phyloP scores from a whole-genome alignment of 2,113 vertebrate species.

The Dipodomys stephensi region DNA sequence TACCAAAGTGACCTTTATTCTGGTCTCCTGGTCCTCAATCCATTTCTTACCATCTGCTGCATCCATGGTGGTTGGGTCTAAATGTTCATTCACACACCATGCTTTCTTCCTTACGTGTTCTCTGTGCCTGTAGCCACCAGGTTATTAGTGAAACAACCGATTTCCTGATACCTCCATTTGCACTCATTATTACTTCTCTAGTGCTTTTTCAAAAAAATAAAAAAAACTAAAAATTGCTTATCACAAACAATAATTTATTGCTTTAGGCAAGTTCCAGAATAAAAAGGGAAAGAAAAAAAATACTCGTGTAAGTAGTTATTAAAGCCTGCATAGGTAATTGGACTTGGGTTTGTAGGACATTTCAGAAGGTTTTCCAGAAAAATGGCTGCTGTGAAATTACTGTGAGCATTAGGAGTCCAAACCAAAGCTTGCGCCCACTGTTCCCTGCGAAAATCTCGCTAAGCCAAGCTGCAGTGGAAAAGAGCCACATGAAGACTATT shows the following conservation, averaged over 20 bases:
- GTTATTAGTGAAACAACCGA: conserved; percentile 26
- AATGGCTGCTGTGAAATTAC: conserved; percentile 80
- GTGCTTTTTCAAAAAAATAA: conserved; percentile 50
- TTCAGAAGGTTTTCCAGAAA: conserved; percentile 82
- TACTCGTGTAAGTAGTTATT: conserved; percentile 74
- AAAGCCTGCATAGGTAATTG: conserved; percentile 79
- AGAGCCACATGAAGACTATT: conserved; percentile 49
- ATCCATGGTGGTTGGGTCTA: neutral
- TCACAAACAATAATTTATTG: conserved; percentile 67
- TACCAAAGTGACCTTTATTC: neutral
- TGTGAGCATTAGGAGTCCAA: conserved; percentile 79
- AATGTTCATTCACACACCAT: neutral
- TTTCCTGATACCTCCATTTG: conserved; percentile 68
- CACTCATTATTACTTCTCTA: conserved; percentile 62
- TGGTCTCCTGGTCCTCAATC: neutral
- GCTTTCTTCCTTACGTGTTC: neutral
- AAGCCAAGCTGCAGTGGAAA: conserved; percentile 41
- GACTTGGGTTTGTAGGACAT: conserved; percentile 83
- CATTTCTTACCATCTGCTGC: neutral
- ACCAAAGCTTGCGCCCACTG: conserved; percentile 72
- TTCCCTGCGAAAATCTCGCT: conserved; percentile 65
- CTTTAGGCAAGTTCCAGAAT: conserved; percentile 66
- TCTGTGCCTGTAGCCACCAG: neutral
- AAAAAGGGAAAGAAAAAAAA: neutral
- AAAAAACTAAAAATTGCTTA: conserved; percentile 63